Percentiles rank a stretch among this genome's conserved stretches.
Evolutionary conservation across 2,113 vertebrate species (phyloP).

Genomic region (Otis tarda): DNA sequence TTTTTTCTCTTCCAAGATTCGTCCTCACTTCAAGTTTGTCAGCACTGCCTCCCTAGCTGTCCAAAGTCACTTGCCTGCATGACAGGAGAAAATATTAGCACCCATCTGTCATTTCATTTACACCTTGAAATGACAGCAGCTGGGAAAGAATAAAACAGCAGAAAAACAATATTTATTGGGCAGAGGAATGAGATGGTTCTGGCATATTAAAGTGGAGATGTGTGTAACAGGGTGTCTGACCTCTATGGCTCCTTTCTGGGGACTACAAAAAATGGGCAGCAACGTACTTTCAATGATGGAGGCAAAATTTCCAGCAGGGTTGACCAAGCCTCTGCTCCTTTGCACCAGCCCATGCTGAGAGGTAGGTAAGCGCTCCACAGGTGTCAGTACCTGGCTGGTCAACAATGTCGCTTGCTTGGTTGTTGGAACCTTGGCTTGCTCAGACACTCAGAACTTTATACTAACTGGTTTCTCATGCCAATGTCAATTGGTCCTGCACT

Average conservation of each 20-base stretch:
- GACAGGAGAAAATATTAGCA: background rate
- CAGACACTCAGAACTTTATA: background rate
- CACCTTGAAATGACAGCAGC: background rate
- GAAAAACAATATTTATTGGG: background rate
- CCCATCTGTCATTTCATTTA: background rate
- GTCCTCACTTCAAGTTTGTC: background rate
- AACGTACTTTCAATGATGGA: background rate
- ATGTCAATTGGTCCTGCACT: background rate
- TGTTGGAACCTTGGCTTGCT: background rate
- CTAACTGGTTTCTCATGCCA: background rate
- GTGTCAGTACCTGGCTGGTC: background rate
- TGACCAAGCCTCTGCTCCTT: background rate
- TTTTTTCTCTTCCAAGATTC: background rate
- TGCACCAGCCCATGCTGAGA: background rate
- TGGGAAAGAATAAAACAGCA: background rate
- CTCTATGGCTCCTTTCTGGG: background rate
- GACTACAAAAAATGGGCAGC: background rate
- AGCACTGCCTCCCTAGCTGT: background rate
- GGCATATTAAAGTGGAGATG: background rate
- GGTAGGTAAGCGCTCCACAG: background rate
- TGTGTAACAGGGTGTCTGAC: background rate
- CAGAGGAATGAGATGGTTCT: background rate
- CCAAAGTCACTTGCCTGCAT: background rate
- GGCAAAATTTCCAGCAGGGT: background rate
- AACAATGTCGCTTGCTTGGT: rapidly evolving